Evolutionary conservation across 2,888 invertebrate species (phyloP).

Genomic region (Drosophila peninsularis): DNA sequence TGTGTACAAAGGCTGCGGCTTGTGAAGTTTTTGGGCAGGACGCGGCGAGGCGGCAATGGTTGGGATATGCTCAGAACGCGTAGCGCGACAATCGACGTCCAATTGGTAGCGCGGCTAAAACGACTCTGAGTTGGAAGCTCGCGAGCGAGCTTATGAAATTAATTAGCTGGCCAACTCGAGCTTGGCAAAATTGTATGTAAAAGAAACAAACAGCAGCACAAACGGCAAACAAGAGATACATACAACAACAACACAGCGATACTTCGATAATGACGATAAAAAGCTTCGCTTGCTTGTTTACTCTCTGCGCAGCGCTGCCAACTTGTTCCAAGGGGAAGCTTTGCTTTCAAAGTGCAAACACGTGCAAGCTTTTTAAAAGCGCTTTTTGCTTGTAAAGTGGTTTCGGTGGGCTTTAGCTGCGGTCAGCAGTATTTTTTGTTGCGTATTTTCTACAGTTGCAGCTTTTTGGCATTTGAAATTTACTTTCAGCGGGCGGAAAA

Average conservation of each 20-base stretch:
- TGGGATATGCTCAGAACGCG: conserved; percentile 16
- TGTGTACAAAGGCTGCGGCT: conserved; percentile 35
- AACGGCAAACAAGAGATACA: conserved; percentile 29
- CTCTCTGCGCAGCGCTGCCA: conserved; percentile 49
- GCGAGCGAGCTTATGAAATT: conserved; percentile 64
- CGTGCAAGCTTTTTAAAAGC: conserved; percentile 27
- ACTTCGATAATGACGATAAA: conserved; percentile 33
- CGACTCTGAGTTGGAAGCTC: conserved; percentile 60
- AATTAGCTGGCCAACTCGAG: conserved; percentile 75
- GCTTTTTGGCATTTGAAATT: background rate
- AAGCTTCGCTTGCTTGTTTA: conserved; percentile 28
- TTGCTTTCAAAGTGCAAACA: conserved; percentile 25
- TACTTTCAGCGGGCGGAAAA: background rate
- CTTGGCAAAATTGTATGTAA: conserved; percentile 51
- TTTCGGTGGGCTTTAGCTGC: conserved; percentile 13
- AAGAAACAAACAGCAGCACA: conserved; percentile 23
- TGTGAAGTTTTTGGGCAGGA: conserved; percentile 31
- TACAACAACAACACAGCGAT: conserved; percentile 31
- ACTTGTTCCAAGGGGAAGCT: conserved; percentile 45
- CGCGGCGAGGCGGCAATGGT: conserved; percentile 33
- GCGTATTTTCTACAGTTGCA: background rate
- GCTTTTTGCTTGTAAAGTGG: conserved; percentile 12
- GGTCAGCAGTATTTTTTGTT: conserved; percentile 2
- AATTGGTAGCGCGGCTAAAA: conserved; percentile 66
- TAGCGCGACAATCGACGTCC: conserved; percentile 59